Evolutionary conservation across 2,888 invertebrate genomes (phyloP), one percentile per base, ranked within the genome.

Genomic region (Drosophila paranaensis): DNA sequence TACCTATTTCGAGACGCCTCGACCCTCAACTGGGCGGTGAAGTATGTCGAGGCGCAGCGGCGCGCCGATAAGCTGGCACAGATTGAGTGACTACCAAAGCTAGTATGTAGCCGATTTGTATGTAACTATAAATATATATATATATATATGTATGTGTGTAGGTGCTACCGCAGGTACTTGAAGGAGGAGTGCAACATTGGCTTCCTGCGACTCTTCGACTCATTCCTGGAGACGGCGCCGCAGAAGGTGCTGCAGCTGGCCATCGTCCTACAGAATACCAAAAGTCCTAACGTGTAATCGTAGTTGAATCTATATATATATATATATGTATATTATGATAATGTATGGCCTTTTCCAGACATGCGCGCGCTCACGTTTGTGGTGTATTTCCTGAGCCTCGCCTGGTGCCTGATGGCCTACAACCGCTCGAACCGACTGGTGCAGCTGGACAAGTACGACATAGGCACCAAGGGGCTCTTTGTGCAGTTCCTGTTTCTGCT

Each of bases 151-250:
- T 42, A 14, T 13, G 6, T 16, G 16, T 4, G 6, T 14, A 87
- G 88, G 54, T 82, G 63, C 25, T 77, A 88, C 30, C 71, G 63
- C 37, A 66, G 71, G 20, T 46, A 79, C 8, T 27, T 74, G n/a
- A 74, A 74, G 53, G 85, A 88, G 48, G 88, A 88, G 14, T 79
- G 82, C 13, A 77, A 88, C 53, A 85, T 88, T 16, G 80, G 88
- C 6, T 88, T 83, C 33, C 63, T 83, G 6, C 68, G 87, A 10
- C 78, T 82, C 2, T 86, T 83, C 43, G 83, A 83, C 43, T 73
- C 76, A 13, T 88, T 83, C 54, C 43, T 87, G 33, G 83, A 83
- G 58, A 71, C 79, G 0, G 61, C 85, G 6, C 88, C 83, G 0
- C 83, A 83, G 57, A 83, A 87, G 63, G 64, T 83, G 40, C 40